Conservation (phyloP, 1,140 invertebrate species). For the Caenorhabditis briggsae region DNA sequence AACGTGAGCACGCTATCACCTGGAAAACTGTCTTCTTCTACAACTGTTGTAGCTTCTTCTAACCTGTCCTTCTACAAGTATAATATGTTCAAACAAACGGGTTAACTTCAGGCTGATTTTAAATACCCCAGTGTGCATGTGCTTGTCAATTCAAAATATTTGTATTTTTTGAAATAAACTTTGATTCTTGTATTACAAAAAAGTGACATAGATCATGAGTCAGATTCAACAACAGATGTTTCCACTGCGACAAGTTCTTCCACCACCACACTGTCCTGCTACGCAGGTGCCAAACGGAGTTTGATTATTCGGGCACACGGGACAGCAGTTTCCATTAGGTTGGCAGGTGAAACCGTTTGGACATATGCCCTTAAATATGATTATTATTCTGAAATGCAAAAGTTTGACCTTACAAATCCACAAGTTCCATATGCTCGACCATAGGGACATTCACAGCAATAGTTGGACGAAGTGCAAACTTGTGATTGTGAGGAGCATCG, state of each 20-base stretch:
- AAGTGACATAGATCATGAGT: background rate
- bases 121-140: too few relatives aligned
- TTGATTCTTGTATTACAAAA: too few relatives aligned
- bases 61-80: background rate
- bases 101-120: too few relatives aligned
- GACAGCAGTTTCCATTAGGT: constrained; percentile 70
- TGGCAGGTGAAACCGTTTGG: constrained; percentile 68
- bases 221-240: constrained; percentile 68
- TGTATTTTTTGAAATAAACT: too few relatives aligned
- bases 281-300: constrained; percentile 69
- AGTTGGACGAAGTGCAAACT: constrained; percentile 69
- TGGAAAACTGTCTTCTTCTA: background rate
- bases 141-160: too few relatives aligned
- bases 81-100: too few relatives aligned
- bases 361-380: constrained; percentile 62
- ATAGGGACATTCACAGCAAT: constrained; percentile 71
- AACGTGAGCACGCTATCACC: too few relatives aligned
- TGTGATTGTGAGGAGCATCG: constrained; percentile 19
- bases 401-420: constrained; percentile 56
- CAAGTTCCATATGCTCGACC: constrained; percentile 68
- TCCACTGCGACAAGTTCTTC: constrained; percentile 62
- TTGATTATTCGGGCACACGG: constrained; percentile 69
- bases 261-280: constrained; percentile 53
- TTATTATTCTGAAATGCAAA: background rate
- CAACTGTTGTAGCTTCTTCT: background rate